Conservation (phyloP, 2,888 invertebrate genomes). For the Endomychus coccineus region DNA sequence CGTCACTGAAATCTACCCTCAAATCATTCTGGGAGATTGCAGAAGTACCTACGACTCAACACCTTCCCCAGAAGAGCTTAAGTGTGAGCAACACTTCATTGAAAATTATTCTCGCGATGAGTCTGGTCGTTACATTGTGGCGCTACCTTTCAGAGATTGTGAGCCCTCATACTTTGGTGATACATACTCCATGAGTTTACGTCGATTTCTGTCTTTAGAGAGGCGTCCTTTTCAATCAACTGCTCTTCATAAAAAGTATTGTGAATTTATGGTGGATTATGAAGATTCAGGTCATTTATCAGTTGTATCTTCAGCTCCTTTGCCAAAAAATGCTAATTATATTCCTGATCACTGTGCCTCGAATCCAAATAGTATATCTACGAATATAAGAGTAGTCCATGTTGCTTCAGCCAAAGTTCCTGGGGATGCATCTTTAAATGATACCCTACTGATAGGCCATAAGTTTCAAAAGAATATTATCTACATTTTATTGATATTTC, state of each 20-base stretch:
- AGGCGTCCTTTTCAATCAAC: background rate
- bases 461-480: slow-evolving; percentile 15
- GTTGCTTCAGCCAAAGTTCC: slow-evolving; percentile 8
- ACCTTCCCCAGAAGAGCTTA: no score
- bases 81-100: no score
- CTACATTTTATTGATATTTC: slow-evolving; percentile 11
- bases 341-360: slow-evolving; percentile 16
- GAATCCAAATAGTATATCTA: slow-evolving; percentile 1
- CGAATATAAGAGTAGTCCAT: slow-evolving; percentile 15
- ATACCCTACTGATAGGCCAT: slow-evolving; percentile 12
- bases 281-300: slow-evolving; percentile 13
- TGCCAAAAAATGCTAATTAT: slow-evolving; percentile 4
- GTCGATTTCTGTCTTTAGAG: background rate
- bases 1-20: no score
- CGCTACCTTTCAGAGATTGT: no score
- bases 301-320: background rate
- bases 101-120: no score
- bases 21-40: no score
- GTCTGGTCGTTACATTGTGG: no score
- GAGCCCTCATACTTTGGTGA: no score
- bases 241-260: slow-evolving; percentile 1
- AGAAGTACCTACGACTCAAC: no score
- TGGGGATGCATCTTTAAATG: slow-evolving; percentile 11
- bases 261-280: slow-evolving; percentile 17
- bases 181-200: no score